These are phyloP conservation scores for Hyperoodon ampullatus DNA, from an alignment of 2,113 vertebrate species.

Conservation along the genomic window DNA sequence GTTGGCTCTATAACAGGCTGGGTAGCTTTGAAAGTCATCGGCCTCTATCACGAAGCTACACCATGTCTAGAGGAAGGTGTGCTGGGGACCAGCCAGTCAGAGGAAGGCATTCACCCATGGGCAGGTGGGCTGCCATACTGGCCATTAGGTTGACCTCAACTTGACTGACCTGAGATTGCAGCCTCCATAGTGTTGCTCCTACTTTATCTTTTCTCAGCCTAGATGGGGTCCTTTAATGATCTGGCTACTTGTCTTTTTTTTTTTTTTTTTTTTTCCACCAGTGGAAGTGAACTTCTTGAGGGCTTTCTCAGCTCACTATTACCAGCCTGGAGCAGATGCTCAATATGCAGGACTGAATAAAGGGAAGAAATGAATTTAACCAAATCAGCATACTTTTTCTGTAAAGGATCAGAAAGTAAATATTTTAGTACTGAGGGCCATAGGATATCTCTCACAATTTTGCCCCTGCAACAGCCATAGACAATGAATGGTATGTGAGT, in stretches of 20 bases:
- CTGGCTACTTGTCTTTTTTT: neutral
- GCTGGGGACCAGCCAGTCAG: no score
- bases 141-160: accelerated
- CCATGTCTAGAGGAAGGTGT: neutral
- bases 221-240: accelerated
- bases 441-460: neutral
- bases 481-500: no score
- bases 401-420: neutral
- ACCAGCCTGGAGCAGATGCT: neutral
- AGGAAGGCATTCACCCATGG: accelerated
- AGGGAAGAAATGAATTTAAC: neutral
- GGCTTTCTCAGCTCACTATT: neutral
- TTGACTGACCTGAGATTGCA: neutral
- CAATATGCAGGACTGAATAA: neutral
- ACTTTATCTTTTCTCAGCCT: neutral
- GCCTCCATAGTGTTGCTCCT: neutral
- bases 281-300: neutral
- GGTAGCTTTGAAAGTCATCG: conserved; percentile 70
- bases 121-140: accelerated
- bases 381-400: neutral
- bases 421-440: neutral
- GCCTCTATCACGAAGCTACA: conserved; percentile 70
- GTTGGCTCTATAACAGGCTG: conserved; percentile 67
- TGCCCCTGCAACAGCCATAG: neutral
- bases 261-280: neutral